Evolutionary conservation across 2,797 vertebrate species (phyloP).

Genomic region (Distichodus sexfasciatus): DNA sequence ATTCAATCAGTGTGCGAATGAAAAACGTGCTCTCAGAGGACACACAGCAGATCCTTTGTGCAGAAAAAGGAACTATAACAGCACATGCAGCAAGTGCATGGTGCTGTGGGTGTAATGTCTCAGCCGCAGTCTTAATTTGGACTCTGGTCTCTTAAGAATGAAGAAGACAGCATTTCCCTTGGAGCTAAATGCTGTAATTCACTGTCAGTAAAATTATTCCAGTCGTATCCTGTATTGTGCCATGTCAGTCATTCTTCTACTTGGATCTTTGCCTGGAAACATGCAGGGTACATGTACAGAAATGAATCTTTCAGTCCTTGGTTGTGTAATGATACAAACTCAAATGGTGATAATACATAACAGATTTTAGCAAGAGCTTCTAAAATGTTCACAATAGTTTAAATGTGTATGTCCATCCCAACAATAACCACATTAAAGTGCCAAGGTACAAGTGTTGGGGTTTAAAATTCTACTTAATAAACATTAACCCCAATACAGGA

Average conservation of each 20-base stretch:
- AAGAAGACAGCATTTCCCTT: background rate
- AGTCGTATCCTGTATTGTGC: background rate
- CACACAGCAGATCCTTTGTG: slow-evolving; percentile 5
- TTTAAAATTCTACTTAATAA: too few species aligned
- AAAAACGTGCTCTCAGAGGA: slow-evolving; percentile 9
- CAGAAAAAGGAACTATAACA: background rate
- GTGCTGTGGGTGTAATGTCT: background rate
- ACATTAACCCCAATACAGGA: too few species aligned
- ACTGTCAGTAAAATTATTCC: slow-evolving; percentile 3
- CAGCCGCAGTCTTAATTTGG: background rate
- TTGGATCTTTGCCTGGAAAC: background rate
- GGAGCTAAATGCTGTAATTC: background rate
- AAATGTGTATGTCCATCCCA: too few species aligned
- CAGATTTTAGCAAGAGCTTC: too few species aligned
- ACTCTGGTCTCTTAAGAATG: background rate
- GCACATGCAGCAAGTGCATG: slow-evolving; percentile 10
- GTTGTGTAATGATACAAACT: too few species aligned
- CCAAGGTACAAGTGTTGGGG: too few species aligned
- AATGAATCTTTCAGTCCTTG: background rate
- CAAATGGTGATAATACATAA: too few species aligned
- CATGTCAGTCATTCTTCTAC: background rate
- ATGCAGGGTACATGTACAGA: background rate
- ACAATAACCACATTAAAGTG: too few species aligned
- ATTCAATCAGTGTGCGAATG: slow-evolving; percentile 7
- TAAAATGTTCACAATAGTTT: too few species aligned